These are phyloP conservation scores for Euwallacea similis DNA, from an alignment of 1,140 invertebrate genomes.

Conservation along the genomic window DNA sequence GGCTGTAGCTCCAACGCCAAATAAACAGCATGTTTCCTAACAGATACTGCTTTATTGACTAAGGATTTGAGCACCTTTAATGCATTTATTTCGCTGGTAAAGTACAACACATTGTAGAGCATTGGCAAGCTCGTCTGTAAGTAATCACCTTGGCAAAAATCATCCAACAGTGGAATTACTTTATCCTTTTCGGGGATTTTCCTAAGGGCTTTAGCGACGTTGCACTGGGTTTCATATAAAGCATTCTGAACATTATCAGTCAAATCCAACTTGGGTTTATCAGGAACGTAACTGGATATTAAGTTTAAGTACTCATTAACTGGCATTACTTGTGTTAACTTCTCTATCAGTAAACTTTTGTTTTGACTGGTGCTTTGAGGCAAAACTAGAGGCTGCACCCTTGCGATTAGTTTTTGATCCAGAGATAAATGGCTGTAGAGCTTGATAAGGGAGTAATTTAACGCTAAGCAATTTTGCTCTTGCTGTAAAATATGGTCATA, in stretches of 20 bases:
- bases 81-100: conserved; percentile 16
- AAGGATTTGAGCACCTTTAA: conserved; percentile 9
- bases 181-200: neutral
- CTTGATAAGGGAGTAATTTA: conserved; percentile 14
- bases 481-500: conserved; percentile 1
- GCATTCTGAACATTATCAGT: neutral
- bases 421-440: conserved; percentile 25
- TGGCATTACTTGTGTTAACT: conserved; percentile 14
- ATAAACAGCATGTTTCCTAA: conserved; percentile 23
- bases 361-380: no score
- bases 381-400: conserved; percentile 3
- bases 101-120: conserved; percentile 25
- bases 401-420: conserved; percentile 14
- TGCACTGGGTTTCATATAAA: neutral
- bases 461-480: neutral
- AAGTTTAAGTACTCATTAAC: conserved; percentile 14
- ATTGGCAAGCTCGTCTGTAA: conserved; percentile 14
- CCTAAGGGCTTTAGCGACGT: neutral
- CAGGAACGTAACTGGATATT: conserved; percentile 12
- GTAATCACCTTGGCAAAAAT: conserved; percentile 32
- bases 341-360: neutral
- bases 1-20: conserved; percentile 7
- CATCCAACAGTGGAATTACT: conserved; percentile 6
- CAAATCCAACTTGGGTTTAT: neutral
- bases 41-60: conserved; percentile 12